Evolutionary conservation across 2,113 vertebrate species (phyloP), one percentile per base, ranked within the genome.

Genomic region (Silurus meridionalis): DNA sequence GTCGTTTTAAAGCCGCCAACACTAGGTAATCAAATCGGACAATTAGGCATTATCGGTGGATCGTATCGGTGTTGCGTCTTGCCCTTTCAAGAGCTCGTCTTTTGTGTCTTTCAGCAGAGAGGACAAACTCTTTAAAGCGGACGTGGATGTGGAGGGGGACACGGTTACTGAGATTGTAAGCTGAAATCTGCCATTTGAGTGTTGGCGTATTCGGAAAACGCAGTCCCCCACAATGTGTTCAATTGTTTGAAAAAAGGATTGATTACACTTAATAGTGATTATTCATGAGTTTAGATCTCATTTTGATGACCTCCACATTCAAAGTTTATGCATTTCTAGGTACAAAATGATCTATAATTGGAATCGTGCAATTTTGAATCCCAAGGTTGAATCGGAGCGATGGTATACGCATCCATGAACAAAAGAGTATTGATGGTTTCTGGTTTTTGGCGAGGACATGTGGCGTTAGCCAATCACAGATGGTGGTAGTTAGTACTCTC

Each of bases 31-130:
- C 81, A 88, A 90, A 85, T 72, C 79, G 86, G 84, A 84, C 86
- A 90, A 91, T 90, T 90, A 91, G 88, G 86, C 82, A 84, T 89
- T 85, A 89, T 86, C 64, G 37, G 89, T 69, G 74, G 86, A 85
- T 82, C 37, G 85, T 87, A 81, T 86, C 87, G 85, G 83, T 85
- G 23, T 69, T 67, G 72, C 71, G 60, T 83, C 67, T 57, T 79
- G 82, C 77, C 63, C 87, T 90, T 90, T 85, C 80, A 53, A 64
- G 25, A 48, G 81, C 28, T 79, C 8, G 53, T 13, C 66, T 84
- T 82, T 89, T 64, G 75, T 64, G 61, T 53, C 82, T 86, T 86
- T 80, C 37, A 80, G 75, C 75, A 25, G 71, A 88, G 21, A 83
- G 85, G 80, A 75, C 28, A 80, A 79, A 58, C 53, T 14, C 1